Evolutionary conservation across 1,140 invertebrate genomes (phyloP), one percentile per base, ranked within the genome.

Genomic region (Drosophila prosaltans): DNA sequence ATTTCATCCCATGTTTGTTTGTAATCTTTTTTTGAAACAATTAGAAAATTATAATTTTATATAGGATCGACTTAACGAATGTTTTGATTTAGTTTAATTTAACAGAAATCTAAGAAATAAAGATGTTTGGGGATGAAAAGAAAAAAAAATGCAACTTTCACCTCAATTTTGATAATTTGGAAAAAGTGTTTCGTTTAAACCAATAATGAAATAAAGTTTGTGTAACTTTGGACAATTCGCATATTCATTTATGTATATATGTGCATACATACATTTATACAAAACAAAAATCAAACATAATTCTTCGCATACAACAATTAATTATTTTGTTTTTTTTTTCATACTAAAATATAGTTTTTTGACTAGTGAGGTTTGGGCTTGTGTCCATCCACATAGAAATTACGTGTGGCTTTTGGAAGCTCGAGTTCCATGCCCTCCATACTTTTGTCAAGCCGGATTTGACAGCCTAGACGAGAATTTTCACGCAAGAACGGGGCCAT

Each of bases 371-470:
- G 96, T 74, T 97, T 95, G 21, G 98, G 98, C 85, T 96, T 97
- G 85, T 99, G 98, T 32, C 98, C 98, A 93, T 99, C 98, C 11
- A 99, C 98, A 94, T 99, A 99, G 93, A 99, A 99, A 92, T 99
- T 99, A 75, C 98, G 95, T 4, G 98, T 99, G 28, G 97, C 97
- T 92, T 95, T 94, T 21, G 98, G 98, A 74, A 99, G 93, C 85
- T 95, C 94, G 39, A 99, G 78, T 93, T 96, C 95, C 65, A 99
- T 95, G 2, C 98, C 98, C 75, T 99, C 97, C 73, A 99, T 93
- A 70, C 98, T 97, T 93, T 98, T 98, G 0, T 94, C 97, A 41
- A 99, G 93, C 69, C 96, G 95, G 83, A 99, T 99, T 94, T 99
- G 98, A 94, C 98, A 99, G 82, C 98, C 97, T 95, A 92, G 78